Conservation (phyloP, 2,113 vertebrate genomes). For the Redunca redunca region DNA sequence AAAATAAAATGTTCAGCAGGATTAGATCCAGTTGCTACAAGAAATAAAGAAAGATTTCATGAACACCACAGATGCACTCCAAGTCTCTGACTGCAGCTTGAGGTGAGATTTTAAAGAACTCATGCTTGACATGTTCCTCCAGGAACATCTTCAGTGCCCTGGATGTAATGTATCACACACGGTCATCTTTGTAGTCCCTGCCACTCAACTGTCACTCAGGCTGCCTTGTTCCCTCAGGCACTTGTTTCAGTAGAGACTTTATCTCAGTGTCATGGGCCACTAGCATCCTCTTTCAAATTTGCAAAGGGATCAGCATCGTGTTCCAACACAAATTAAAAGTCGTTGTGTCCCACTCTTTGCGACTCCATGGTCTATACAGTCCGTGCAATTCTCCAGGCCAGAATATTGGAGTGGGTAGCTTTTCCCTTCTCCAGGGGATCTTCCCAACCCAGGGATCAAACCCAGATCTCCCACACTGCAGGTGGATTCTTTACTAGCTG, state of each 20-base stretch:
- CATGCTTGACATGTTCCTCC: not conserved
- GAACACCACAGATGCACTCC: not conserved
- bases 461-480: not conserved
- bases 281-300: not conserved
- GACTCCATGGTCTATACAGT: not conserved
- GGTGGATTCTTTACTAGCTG: not conserved
- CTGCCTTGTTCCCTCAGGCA: not conserved
- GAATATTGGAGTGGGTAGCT: not conserved
- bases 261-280: not conserved
- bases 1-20: not conserved
- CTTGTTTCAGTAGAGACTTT: not conserved
- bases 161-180: not conserved
- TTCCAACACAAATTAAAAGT: not conserved
- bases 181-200: not conserved
- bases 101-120: not conserved
- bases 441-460: not conserved
- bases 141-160: not conserved
- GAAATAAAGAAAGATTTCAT: not conserved
- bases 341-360: accelerated
- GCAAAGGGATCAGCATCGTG: not conserved
- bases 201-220: not conserved
- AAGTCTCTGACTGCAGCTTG: not conserved
- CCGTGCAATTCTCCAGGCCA: not conserved
- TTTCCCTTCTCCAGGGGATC: not conserved
- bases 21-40: not conserved